phyloP scores from a whole-genome alignment of 2,888 invertebrate genomes.

The Drosophila yooni region DNA sequence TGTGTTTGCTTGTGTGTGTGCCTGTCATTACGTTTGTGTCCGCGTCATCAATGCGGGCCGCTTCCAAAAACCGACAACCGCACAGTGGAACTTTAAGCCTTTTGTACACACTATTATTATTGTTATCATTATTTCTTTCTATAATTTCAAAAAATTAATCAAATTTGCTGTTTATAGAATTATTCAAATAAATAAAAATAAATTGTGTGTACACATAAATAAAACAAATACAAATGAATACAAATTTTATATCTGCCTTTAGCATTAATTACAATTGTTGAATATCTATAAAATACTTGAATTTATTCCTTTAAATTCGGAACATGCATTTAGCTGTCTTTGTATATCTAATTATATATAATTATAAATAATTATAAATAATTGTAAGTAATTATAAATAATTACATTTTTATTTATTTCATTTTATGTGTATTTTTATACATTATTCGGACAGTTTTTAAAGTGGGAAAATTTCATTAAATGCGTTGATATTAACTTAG shows the following conservation, averaged over 20 bases:
- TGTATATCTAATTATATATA: not conserved
- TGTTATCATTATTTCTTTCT: not conserved
- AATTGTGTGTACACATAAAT: not conserved
- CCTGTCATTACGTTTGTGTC: constrained; percentile 30
- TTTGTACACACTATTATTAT: not conserved
- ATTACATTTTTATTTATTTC: not conserved
- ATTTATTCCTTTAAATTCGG: not conserved
- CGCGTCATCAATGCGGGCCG: constrained; percentile 59
- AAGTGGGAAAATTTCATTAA: not conserved
- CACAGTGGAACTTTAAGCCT: constrained; percentile 32
- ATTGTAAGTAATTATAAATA: too few relatives aligned
- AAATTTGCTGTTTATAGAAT: not conserved
- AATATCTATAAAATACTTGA: too few relatives aligned
- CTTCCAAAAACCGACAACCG: constrained; percentile 44
- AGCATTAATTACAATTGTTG: too few relatives aligned
- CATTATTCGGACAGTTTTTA: not conserved
- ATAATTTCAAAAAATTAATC: not conserved
- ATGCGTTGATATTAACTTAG: not conserved
- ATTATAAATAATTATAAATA: too few relatives aligned
- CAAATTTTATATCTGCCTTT: not conserved
- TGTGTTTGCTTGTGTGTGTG: constrained; percentile 11
- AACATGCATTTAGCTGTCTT: not conserved
- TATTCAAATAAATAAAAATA: not conserved
- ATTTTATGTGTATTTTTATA: not conserved
- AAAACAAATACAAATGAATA: not conserved